Base-by-base conservation (phyloP, 2,888 invertebrate species). In the Cosmia pyralina region DNA sequence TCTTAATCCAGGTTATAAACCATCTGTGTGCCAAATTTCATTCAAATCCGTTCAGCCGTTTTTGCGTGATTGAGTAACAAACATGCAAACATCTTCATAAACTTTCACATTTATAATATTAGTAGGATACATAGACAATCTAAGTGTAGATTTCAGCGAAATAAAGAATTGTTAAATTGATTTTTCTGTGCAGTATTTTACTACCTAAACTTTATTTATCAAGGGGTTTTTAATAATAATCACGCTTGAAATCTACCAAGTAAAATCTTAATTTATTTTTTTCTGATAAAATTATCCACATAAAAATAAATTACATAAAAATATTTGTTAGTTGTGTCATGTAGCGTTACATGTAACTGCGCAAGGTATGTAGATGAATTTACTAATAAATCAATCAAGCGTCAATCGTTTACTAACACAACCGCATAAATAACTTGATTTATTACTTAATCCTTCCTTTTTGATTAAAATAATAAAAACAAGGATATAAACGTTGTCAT, bases 301-400 rank as follows among this genome's bases (percentile, higher is more conserved):
- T 19, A 22, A 44, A 68, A 48, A 50, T 77, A n/a, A 55, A 50
- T 48, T 28, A 13, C 1, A 69, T 4, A 28, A 8, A 22, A 48
- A 22, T 8, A 28, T 55, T 60, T 19, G 0, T 46, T 2, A 77
- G 13, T 76, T 11, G 4, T 22, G 17, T 28, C 77, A 81, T 55
- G 53, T 38, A 17, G 3, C 10, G 2, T 28, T 53, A 19, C 6
- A 73, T 13, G 22, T 79, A 28, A 52, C 62, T 59, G n/a, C 44
- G 15, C n/a, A 71, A 66, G 28, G 15, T 58, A 76, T 75, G 48
- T 46, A 81, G 44, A 58, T 57, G 34, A 5, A 55, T 28, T 28
- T 28, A 28, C 11, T 19, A 46, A 79, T 79, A 63, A 79, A 79
- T 83, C 63, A 57, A 72, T 79, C 72, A 83, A 63, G 4, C 28